Evolutionary conservation across 2,797 vertebrate species (phyloP).

Genomic region (Crocodylus rhombifer): DNA sequence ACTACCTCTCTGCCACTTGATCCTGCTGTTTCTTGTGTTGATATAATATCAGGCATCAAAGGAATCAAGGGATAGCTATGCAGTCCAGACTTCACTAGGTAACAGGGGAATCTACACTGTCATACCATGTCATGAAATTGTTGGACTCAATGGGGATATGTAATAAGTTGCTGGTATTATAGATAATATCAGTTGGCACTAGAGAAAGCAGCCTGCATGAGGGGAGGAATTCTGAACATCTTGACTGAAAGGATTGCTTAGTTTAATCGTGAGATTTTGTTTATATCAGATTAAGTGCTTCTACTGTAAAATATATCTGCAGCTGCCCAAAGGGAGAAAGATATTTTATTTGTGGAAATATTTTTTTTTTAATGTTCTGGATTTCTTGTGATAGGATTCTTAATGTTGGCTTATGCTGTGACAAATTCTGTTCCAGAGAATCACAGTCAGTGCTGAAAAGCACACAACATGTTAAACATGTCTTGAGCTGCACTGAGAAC

Average conservation of each 20-base stretch:
- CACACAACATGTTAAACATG: background rate
- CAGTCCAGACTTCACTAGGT: background rate
- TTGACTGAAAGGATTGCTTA: background rate
- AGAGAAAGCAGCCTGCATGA: conserved; percentile 34
- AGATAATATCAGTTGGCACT: conserved; percentile 61
- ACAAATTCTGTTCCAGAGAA: background rate
- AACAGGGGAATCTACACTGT: background rate
- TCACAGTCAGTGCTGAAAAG: background rate
- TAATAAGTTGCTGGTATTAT: conserved; percentile 20
- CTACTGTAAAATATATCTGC: background rate
- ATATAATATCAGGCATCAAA: background rate
- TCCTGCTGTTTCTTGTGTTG: background rate
- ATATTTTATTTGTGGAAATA: background rate
- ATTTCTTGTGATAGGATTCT: background rate
- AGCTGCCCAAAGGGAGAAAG: background rate
- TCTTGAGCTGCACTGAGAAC: background rate
- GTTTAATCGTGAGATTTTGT: background rate
- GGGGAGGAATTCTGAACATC: background rate
- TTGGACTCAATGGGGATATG: background rate
- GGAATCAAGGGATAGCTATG: background rate
- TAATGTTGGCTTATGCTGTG: background rate
- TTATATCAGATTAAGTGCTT: conserved; percentile 1
- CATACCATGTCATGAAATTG: conserved; percentile 19
- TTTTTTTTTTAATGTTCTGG: background rate
- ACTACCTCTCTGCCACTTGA: background rate